Evolutionary conservation across 2,113 vertebrate species (phyloP).

Genomic region (Corythornis vintsioides): DNA sequence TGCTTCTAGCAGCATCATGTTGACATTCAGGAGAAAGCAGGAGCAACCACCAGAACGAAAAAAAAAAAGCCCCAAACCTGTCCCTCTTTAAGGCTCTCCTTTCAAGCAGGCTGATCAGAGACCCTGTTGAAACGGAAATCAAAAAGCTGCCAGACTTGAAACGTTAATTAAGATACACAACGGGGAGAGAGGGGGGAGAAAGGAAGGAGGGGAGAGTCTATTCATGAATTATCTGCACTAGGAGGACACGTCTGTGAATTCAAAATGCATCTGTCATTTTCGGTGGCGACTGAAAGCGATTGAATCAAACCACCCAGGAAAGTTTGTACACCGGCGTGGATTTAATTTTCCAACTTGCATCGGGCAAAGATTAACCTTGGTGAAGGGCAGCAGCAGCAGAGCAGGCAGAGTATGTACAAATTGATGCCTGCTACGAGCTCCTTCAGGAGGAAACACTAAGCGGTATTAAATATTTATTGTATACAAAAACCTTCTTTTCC

Average conservation of each 20-base stretch:
- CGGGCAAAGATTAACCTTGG: conserved; percentile 61
- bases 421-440: background rate
- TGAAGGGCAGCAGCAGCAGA: background rate
- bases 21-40: background rate
- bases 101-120: background rate
- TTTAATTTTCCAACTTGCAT: conserved; percentile 44
- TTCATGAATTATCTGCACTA: background rate
- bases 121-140: background rate
- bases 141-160: conserved; percentile 29
- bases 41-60: background rate
- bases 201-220: background rate
- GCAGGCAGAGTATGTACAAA: background rate
- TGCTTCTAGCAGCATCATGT: rapidly evolving
- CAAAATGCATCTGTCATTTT: background rate
- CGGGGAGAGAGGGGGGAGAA: background rate
- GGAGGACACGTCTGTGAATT: background rate
- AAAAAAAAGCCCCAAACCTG: rapidly evolving
- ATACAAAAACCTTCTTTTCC: background rate
- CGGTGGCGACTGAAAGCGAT: background rate
- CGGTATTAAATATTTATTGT: conserved; percentile 21
- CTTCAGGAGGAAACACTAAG: background rate
- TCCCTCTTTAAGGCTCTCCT: background rate
- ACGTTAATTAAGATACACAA: conserved; percentile 31
- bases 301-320: background rate
- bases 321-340: background rate